Base-by-base conservation (phyloP, 2,888 invertebrate genomes). In the Sacculina carcini region DNA sequence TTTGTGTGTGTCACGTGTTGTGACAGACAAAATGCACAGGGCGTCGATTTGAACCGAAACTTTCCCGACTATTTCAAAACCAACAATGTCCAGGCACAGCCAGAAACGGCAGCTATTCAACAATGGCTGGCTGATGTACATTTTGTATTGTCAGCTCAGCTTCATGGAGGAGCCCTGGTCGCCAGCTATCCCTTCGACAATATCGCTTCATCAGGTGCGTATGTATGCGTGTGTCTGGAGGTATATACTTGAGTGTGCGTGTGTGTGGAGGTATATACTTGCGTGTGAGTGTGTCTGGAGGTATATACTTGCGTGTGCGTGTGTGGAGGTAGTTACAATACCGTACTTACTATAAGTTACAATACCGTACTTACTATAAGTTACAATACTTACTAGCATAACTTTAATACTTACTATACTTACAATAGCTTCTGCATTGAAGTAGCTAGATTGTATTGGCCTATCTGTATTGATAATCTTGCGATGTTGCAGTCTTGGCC, bases 111-210 rank as follows among this genome's bases (percentile, higher is more conserved):
- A 60, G 85, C 89, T 0, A 80, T 92, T 5, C 86, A 87, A 64
- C 80, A 86, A 61, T 94, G 92, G 92, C 77, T 89, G 54, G 78
- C 82, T 56, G 81, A 84, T 65, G 83, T 82, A 53, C 87, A 86
- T 65, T 92, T 94, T 64, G 85, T 90, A 12, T 69, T 94, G 31
- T 90, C 90, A 1, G 92, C 87, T 44, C 89, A 87, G 58, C 70
- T 94, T 51, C 94, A 94, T 64, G 92, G 92, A 1, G 94, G 94
- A 42, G 85, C 87, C 1, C 69, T 94, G 55, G 92, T 96, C 14
- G 94, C 89, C 42, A 90, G 89, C 61, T 96, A 94, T 66, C 94
- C 96, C 0, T 96, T 83, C 65, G 94, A 96, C 66, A 90, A 89
- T 66, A 87, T 86, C 5, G 85, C 86, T 21, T 44, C n/a, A 19